phyloP scores from a whole-genome alignment of 2,797 vertebrate species.

The Rhyacichthys aspro region DNA sequence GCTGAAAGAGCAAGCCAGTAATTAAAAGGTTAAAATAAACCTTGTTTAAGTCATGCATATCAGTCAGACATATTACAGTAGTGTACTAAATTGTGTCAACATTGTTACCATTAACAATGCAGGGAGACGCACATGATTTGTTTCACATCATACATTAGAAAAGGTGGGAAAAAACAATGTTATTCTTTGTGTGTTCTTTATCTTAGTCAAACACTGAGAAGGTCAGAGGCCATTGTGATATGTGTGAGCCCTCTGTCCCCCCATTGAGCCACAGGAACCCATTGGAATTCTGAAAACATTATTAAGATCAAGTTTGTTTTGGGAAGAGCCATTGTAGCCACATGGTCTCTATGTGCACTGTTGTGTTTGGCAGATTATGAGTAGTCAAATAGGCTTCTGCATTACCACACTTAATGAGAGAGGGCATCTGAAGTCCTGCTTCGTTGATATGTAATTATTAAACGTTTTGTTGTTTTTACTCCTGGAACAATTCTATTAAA shows the following conservation, averaged over 20 bases:
- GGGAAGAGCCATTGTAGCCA: constrained; percentile 11
- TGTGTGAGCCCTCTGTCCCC: neutral
- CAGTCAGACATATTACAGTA: no score
- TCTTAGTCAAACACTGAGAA: constrained; percentile 26
- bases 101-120: no score
- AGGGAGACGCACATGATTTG: no score
- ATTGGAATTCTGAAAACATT: constrained; percentile 11
- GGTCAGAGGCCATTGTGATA: constrained; percentile 24
- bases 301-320: constrained; percentile 47
- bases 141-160: neutral
- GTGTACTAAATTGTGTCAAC: no score
- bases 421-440: neutral
- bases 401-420: neutral
- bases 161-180: constrained; percentile 8
- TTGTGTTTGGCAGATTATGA: constrained; percentile 33
- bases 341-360: constrained; percentile 22
- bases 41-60: no score
- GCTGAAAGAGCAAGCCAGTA: neutral
- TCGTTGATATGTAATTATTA: neutral
- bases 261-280: constrained; percentile 10
- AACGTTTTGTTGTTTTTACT: neutral
- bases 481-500: neutral
- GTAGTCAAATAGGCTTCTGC: constrained; percentile 22
- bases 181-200: constrained; percentile 19
- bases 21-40: no score